Conservation (phyloP, 2,797 vertebrate genomes). For the Acestrorhynchus altus region DNA sequence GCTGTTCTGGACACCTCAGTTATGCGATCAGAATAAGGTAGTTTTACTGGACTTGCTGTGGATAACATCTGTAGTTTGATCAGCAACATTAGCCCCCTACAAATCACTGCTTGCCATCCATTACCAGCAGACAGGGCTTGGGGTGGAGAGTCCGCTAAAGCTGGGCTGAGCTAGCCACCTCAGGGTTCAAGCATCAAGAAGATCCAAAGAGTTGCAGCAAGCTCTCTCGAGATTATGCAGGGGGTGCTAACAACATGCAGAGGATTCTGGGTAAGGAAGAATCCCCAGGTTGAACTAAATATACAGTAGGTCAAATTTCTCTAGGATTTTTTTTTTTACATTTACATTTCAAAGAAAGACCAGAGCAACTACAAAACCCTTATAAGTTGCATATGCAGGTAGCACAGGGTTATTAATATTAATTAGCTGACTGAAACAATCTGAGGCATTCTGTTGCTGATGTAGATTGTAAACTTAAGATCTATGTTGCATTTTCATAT, state of each 20-base stretch:
- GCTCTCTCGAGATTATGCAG: slow-evolving; percentile 15
- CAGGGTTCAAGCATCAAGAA: not conserved
- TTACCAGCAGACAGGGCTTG: slow-evolving; percentile 32
- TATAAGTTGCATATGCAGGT: not conserved
- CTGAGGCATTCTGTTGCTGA: not conserved
- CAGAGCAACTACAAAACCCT: not conserved
- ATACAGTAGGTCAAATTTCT: not conserved
- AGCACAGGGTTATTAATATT: not conserved
- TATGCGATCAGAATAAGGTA: slow-evolving; percentile 49
- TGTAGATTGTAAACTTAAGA: not conserved
- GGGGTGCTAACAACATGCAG: not conserved
- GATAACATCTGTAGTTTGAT: slow-evolving; percentile 55
- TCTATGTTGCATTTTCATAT: not conserved
- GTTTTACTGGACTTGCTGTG: slow-evolving; percentile 42
- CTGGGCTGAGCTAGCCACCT: slow-evolving; percentile 29
- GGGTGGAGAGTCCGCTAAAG: slow-evolving; percentile 6
- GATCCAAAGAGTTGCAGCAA: slow-evolving; percentile 13
- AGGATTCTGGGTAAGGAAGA: not conserved
- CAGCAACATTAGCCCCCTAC: slow-evolving; percentile 60
- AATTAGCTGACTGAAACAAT: not conserved
- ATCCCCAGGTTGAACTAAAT: not conserved
- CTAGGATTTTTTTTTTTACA: not conserved
- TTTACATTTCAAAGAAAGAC: not conserved
- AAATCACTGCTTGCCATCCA: slow-evolving; percentile 53
- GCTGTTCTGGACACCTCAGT: slow-evolving; percentile 51